phyloP scores from a whole-genome alignment of 1,140 invertebrate genomes.

The Leptinotarsa texana region DNA sequence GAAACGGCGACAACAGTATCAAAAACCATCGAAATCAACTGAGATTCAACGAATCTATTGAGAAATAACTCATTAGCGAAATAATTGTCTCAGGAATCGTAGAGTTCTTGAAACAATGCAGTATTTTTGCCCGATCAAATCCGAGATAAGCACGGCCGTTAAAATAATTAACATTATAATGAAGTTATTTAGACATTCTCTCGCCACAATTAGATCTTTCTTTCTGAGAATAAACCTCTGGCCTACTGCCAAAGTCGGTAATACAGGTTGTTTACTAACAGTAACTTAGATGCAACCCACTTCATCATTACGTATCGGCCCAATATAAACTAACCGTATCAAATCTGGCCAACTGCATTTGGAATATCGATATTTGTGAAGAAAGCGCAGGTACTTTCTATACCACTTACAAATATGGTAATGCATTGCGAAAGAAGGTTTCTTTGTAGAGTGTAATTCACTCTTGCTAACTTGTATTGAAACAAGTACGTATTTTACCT shows the following conservation, averaged over 20 bases:
- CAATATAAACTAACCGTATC: neutral
- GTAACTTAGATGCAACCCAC: neutral
- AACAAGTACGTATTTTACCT: too few species aligned
- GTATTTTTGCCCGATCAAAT: too few species aligned
- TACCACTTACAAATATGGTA: constrained; percentile 6
- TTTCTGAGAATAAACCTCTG: neutral
- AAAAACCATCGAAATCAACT: too few species aligned
- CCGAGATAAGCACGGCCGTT: neutral
- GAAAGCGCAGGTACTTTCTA: constrained; percentile 2
- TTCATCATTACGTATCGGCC: neutral
- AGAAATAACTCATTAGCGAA: too few species aligned
- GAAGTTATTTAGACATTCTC: neutral
- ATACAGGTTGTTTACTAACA: constrained; percentile 6
- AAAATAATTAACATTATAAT: neutral
- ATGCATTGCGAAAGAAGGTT: constrained; percentile 3
- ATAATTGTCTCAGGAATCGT: too few species aligned
- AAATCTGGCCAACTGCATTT: neutral
- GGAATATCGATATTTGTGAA: neutral
- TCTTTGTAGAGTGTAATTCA: too few species aligned
- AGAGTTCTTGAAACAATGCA: too few species aligned
- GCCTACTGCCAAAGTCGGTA: neutral
- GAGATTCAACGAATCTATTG: too few species aligned
- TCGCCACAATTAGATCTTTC: neutral
- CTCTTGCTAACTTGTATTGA: too few species aligned
- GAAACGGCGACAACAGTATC: too few species aligned